These are phyloP conservation scores for Bugula neritina DNA, from an alignment of 2,888 invertebrate species.

Conservation along the genomic window DNA sequence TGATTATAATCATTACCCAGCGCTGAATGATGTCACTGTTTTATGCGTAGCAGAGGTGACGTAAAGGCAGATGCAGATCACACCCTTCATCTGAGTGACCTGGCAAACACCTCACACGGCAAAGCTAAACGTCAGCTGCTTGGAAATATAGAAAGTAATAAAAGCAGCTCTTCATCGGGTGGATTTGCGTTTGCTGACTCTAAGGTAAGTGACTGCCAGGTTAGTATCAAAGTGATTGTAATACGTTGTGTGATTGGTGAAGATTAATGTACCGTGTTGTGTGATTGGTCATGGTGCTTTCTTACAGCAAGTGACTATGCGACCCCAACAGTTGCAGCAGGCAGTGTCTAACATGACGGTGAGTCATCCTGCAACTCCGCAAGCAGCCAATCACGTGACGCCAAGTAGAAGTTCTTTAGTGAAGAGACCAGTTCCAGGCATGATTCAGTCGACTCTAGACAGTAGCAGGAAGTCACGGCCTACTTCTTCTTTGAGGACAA, in stretches of 20 bases:
- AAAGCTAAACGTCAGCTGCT: not conserved
- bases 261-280: too few species aligned
- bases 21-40: too few species aligned
- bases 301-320: conserved; percentile 18
- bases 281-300: not conserved
- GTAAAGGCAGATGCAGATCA: not conserved
- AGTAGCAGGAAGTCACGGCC: conserved; percentile 18
- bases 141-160: not conserved
- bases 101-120: not conserved
- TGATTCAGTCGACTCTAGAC: conserved; percentile 22
- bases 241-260: too few species aligned
- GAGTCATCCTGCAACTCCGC: not conserved
- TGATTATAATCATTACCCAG: too few species aligned
- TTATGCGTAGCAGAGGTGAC: too few species aligned
- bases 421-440: conserved; percentile 10
- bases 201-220: conserved; percentile 10
- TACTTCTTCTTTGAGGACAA: conserved; percentile 16
- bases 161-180: conserved; percentile 22
- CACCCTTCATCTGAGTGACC: conserved; percentile 22
- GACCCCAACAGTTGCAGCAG: conserved; percentile 6
- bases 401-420: not conserved
- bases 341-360: not conserved
- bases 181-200: conserved; percentile 20
- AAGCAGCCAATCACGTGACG: not conserved
- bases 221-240: too few species aligned